phyloP scores from a whole-genome alignment of 2,113 vertebrate genomes.

The Connochaetes taurinus region DNA sequence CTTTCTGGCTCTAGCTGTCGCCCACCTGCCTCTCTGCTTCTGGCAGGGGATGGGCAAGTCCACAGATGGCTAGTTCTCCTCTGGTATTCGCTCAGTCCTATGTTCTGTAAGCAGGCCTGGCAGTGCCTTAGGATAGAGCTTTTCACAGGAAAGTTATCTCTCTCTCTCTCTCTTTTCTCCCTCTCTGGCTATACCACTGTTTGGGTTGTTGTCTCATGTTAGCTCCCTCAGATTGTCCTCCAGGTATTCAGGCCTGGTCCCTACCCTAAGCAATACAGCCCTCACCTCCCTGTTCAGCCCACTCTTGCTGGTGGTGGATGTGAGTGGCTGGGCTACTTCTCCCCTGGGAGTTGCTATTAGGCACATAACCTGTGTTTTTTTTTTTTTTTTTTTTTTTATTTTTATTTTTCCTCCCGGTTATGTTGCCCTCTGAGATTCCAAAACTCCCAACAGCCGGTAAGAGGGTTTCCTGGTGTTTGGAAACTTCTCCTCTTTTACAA shows the following conservation, averaged over 20 bases:
- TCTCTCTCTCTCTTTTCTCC: too few relatives aligned
- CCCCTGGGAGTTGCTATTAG: neutral
- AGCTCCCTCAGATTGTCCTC: neutral
- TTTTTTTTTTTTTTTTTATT: neutral
- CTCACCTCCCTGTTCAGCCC: neutral
- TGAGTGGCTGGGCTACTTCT: neutral
- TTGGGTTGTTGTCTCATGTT: neutral
- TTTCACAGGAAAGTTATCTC: neutral
- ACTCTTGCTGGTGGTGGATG: neutral
- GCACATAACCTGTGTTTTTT: neutral
- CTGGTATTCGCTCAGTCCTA: neutral
- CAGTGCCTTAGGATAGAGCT: neutral
- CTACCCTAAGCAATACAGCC: neutral
- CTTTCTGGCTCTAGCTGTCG: neutral
- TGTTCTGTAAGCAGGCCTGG: neutral
- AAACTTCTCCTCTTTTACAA: neutral
- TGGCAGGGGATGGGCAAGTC: neutral
- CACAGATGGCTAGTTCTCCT: neutral
- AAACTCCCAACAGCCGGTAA: neutral
- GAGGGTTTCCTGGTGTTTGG: neutral
- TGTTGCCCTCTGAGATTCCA: neutral
- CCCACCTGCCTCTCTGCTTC: neutral
- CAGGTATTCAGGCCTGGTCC: neutral
- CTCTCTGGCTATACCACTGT: neutral
- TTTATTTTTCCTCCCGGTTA: neutral